Conservation (phyloP, 2,888 invertebrate genomes). For the Charanyca ferruginea region DNA sequence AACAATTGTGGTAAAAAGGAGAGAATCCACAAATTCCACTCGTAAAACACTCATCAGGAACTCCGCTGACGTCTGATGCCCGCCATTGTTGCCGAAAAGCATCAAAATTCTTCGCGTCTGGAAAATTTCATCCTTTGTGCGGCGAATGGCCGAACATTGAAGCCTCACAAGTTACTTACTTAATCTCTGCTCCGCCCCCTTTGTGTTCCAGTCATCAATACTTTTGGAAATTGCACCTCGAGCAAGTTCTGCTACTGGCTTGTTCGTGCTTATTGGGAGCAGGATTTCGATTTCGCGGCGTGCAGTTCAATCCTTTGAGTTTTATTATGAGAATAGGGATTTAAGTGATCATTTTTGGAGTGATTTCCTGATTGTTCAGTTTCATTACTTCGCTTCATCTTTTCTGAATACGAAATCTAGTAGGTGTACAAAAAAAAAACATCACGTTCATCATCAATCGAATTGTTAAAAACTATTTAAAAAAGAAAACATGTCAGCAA, state of each 20-base stretch:
- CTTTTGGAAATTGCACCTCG: slow-evolving; percentile 80
- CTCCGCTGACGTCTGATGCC: slow-evolving; percentile 74
- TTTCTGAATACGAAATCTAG: neutral
- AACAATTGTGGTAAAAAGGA: slow-evolving; percentile 76
- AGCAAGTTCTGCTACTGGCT: slow-evolving; percentile 67
- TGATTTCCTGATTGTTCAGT: neutral
- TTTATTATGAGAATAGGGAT: slow-evolving; percentile 9
- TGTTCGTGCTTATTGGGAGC: slow-evolving; percentile 66
- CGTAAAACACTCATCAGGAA: slow-evolving; percentile 79
- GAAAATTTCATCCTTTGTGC: slow-evolving; percentile 83
- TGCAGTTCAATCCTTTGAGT: slow-evolving; percentile 32
- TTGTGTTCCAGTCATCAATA: slow-evolving; percentile 84
- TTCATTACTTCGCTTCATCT: neutral
- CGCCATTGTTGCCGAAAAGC: slow-evolving; percentile 78
- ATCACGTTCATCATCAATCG: neutral
- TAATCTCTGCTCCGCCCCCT: slow-evolving; percentile 82
- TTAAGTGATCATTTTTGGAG: slow-evolving; percentile 9
- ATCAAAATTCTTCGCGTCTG: slow-evolving; percentile 84
- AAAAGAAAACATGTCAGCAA: too few species aligned
- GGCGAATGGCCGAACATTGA: slow-evolving; percentile 77
- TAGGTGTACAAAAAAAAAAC: neutral
- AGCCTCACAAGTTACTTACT: slow-evolving; percentile 84
- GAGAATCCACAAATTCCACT: slow-evolving; percentile 75
- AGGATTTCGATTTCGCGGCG: slow-evolving; percentile 37
- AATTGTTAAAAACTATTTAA: too few species aligned